Conservation (phyloP, 2,888 invertebrate genomes). For the Plagiodera versicolora region DNA sequence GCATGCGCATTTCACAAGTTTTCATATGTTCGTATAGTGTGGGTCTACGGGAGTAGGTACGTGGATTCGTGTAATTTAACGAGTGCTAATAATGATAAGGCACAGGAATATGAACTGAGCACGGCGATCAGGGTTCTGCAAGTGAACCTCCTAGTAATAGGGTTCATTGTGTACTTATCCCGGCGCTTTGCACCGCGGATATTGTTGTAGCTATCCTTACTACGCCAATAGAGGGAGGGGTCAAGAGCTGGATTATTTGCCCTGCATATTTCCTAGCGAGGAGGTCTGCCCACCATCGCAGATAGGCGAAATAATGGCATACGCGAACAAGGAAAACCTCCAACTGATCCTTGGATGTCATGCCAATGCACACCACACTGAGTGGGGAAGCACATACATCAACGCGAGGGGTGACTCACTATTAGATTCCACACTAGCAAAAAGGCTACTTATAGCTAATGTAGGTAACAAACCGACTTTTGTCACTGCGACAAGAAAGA, state of each 20-base stretch:
- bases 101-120: too few relatives aligned
- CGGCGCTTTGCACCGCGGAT: not conserved
- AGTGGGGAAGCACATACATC: conserved; percentile 2
- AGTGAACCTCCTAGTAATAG: not conserved
- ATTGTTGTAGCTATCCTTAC: not conserved
- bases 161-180: not conserved
- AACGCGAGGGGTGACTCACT: conserved; percentile 22
- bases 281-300: not conserved
- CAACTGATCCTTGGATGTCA: conserved; percentile 20
- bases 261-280: conserved; percentile 9
- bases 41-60: too few relatives aligned
- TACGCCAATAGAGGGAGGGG: too few relatives aligned
- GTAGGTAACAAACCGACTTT: conserved; percentile 21
- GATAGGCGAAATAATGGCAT: too few relatives aligned
- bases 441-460: conserved; percentile 16
- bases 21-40: too few relatives aligned
- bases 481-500: conserved; percentile 12
- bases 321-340: not conserved
- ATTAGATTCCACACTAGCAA: conserved; percentile 16
- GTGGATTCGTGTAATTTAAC: too few relatives aligned
- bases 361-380: too few relatives aligned
- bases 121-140: too few relatives aligned
- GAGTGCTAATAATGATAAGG: too few relatives aligned
- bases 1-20: too few relatives aligned
- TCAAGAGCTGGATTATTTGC: not conserved